Evolutionary conservation across 2,113 vertebrate genomes (phyloP).

Genomic region (Plecotus auritus): DNA sequence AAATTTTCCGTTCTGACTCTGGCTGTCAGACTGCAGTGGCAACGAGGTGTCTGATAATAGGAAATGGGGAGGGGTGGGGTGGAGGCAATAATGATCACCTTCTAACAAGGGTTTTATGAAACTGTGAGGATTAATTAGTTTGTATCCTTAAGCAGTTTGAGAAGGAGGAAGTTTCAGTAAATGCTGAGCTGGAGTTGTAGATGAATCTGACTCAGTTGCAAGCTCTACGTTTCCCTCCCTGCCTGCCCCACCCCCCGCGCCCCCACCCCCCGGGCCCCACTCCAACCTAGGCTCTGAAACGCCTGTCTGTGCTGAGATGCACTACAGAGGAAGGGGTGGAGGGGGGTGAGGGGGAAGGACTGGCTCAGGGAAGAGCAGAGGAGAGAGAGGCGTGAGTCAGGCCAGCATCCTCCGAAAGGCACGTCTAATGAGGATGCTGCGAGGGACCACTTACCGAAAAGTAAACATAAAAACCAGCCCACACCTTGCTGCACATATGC

Average conservation of each 20-base stretch:
- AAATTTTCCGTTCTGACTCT: slow-evolving; percentile 21
- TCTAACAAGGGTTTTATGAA: slow-evolving; percentile 42
- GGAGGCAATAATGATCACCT: not conserved
- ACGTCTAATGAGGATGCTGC: not conserved
- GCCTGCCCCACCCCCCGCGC: no score
- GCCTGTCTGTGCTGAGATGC: not conserved
- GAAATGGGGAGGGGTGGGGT: not conserved
- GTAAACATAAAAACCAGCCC: slow-evolving; percentile 29
- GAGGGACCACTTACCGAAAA: not conserved
- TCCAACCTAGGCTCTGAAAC: not conserved
- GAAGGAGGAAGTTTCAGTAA: slow-evolving; percentile 42
- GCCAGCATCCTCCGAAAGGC: not conserved
- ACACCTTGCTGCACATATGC: slow-evolving; percentile 12
- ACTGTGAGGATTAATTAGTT: slow-evolving; percentile 51
- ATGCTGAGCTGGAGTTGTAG: slow-evolving; percentile 43
- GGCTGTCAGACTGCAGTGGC: not conserved
- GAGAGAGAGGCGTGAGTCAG: slow-evolving; percentile 35
- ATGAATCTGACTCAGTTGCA: slow-evolving; percentile 23
- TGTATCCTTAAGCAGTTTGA: slow-evolving; percentile 55
- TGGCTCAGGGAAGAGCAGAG: not conserved
- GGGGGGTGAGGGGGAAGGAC: not conserved
- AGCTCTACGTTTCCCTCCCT: not conserved
- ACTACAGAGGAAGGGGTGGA: not conserved
- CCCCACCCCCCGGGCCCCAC: not conserved
- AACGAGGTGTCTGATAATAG: slow-evolving; percentile 1